phyloP scores from a whole-genome alignment of 2,888 invertebrate species.

The Athalia rosae region DNA sequence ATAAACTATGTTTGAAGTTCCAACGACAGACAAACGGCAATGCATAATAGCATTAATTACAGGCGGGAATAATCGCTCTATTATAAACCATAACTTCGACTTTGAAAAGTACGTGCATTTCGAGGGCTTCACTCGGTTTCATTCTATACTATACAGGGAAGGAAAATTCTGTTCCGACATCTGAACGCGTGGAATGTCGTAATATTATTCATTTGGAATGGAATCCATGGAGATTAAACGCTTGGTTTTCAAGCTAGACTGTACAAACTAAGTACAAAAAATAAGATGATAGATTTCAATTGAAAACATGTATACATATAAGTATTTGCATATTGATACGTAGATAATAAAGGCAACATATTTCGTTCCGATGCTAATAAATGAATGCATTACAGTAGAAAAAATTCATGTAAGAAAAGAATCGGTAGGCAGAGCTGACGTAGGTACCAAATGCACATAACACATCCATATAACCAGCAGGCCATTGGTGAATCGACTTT shows the following conservation, averaged over 20 bases:
- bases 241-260: conserved; percentile 1
- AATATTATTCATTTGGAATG: conserved; percentile 10
- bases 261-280: not conserved
- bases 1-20: conserved; percentile 22
- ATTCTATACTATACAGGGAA: not conserved
- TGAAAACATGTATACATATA: not conserved
- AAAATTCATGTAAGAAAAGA: not conserved
- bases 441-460: not conserved
- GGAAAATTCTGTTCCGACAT: conserved; percentile 24
- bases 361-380: too few species aligned
- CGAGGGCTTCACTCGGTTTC: not conserved
- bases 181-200: conserved; percentile 17
- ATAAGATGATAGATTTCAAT: not conserved
- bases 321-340: not conserved
- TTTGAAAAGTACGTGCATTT: not conserved
- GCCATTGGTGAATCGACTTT: conserved; percentile 37
- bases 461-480: not conserved
- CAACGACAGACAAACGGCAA: conserved; percentile 4
- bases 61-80: not conserved
- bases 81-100: not conserved
- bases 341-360: too few species aligned
- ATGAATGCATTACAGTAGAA: not conserved
- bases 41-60: not conserved
- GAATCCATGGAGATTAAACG: conserved; percentile 9
- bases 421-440: not conserved